Evolutionary conservation across 2,888 invertebrate species (phyloP).

Genomic region (Tetranychus truncatus): DNA sequence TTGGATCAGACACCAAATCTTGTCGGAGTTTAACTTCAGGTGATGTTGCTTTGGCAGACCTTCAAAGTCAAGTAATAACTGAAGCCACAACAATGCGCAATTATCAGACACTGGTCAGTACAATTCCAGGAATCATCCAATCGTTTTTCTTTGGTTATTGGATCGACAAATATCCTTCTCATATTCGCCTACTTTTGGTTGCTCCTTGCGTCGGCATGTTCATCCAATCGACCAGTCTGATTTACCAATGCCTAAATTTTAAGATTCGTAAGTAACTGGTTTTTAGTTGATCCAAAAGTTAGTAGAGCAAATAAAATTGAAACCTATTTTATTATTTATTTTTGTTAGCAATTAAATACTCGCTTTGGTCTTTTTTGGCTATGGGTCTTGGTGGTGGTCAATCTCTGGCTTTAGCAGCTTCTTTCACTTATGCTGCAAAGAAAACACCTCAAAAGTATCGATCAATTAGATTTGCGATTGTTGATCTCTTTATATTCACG

Average conservation of each 20-base stretch:
- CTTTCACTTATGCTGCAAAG: background rate
- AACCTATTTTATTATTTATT: background rate
- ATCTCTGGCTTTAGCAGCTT: background rate
- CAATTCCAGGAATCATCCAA: background rate
- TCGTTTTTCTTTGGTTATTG: background rate
- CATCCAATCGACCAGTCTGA: background rate
- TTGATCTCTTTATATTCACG: background rate
- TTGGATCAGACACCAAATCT: background rate
- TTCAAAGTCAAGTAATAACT: background rate
- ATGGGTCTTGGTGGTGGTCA: background rate
- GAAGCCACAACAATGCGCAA: background rate
- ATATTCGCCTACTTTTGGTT: background rate
- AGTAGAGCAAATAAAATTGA: too few species aligned
- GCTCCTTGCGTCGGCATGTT: background rate
- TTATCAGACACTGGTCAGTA: background rate
- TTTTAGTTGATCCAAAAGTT: background rate
- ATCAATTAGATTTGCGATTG: conserved; percentile 1
- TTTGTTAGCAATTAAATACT: background rate
- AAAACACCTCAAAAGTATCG: conserved; percentile 5
- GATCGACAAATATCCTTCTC: background rate
- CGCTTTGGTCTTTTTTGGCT: background rate
- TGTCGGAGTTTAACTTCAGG: background rate
- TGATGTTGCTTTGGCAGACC: background rate
- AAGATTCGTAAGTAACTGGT: background rate
- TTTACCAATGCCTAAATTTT: background rate